Conservation (phyloP, 2,888 invertebrate species). For the Carcina quercana region DNA sequence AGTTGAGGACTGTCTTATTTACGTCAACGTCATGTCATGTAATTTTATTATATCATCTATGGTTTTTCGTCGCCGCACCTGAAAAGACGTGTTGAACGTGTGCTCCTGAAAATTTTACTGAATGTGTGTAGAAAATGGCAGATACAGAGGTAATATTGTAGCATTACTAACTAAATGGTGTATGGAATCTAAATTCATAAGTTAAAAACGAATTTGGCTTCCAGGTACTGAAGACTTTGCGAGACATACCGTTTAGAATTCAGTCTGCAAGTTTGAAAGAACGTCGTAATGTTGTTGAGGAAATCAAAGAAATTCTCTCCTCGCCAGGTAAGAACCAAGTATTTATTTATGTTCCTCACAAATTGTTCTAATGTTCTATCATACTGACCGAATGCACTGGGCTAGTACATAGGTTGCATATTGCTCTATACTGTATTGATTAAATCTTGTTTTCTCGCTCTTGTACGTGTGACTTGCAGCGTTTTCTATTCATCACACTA, state of each 20-base stretch:
- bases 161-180: slow-evolving; percentile 4
- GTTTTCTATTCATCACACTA: too few species aligned
- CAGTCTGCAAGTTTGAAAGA: slow-evolving; percentile 83
- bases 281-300: slow-evolving; percentile 78
- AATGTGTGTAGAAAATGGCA: slow-evolving; percentile 76
- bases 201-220: slow-evolving; percentile 22
- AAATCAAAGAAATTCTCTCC: slow-evolving; percentile 80
- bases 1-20: too few species aligned
- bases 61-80: slow-evolving; percentile 14
- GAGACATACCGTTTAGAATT: slow-evolving; percentile 82
- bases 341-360: background rate
- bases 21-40: too few species aligned
- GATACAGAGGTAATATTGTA: slow-evolving; percentile 76
- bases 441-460: too few species aligned
- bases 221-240: slow-evolving; percentile 79
- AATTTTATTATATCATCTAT: too few species aligned
- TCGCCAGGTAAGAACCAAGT: slow-evolving; percentile 77
- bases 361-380: too few species aligned
- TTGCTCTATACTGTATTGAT: too few species aligned
- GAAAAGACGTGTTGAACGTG: slow-evolving; percentile 50
- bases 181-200: slow-evolving; percentile 8
- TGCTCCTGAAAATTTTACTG: slow-evolving; percentile 33
- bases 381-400: too few species aligned
- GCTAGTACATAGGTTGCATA: too few species aligned
- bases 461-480: too few species aligned